Evolutionary conservation across 2,797 vertebrate genomes (phyloP), one percentile per base, ranked within the genome.

Genomic region (Parambassis ranga): DNA sequence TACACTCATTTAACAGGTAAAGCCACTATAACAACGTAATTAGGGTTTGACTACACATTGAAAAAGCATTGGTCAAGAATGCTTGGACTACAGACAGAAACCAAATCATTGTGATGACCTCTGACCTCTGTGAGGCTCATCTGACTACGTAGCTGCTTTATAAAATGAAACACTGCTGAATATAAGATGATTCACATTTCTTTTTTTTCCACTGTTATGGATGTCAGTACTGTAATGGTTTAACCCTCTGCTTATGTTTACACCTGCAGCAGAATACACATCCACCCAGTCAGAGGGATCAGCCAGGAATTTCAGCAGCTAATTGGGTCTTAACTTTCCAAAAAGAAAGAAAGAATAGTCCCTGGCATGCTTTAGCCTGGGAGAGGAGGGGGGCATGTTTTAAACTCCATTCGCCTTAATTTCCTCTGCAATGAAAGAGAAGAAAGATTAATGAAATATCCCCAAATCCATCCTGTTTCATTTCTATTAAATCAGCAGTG

Each of bases 371-470:
- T 87, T 88, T 87, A 91, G 87, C 85, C 85, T 41, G 76, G 89
- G 83, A 88, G 86, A 83, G 88, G 90, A 92, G 83, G 82, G 44
- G 81, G 86, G 33, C 55, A 31, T 24, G 67, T 50, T 69, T 48
- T 81, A 38, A 76, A 94, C 92, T 94, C 90, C 43, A 92, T 93
- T 96, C 88, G 89, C 93, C 91, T 94, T 95, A 90, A 97, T 97
- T 98, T 97, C 94, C 96, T 95, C 93, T 92, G 90, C 91, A 93
- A 91, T 93, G 94, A 95, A 94, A 94, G 94, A 94, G 92, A 93
- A 93, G 93, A 89, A 93, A 95, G 96, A 97, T 96, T 95, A 96
- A 96, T 96, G 93, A 95, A 96, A 96, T 95, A 96, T 95, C 95
- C 94, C 91, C 93, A 95, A 96, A 96, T 97, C 95, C 94, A 94